Conservation (phyloP, 2,113 vertebrate species). For the Hystrix cristata region DNA sequence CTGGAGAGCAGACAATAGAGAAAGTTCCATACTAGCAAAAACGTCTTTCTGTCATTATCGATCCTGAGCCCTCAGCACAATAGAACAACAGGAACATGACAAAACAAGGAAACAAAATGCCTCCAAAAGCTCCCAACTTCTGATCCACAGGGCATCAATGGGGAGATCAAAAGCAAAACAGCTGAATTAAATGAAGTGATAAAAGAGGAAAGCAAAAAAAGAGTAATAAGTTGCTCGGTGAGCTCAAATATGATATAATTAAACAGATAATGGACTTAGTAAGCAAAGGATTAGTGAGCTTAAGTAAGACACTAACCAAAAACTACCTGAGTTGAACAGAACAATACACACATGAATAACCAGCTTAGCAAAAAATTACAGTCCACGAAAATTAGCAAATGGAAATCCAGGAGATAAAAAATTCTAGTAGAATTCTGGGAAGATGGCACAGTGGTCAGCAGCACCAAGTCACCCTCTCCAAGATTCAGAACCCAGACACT, state of each 20-base stretch:
- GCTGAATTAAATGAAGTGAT: background rate
- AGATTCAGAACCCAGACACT: background rate
- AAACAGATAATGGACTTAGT: background rate
- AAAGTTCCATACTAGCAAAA: background rate
- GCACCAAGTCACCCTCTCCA: background rate
- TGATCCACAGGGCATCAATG: background rate
- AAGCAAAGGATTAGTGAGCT: background rate
- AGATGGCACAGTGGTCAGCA: background rate
- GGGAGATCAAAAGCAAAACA: background rate
- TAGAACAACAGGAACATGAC: background rate
- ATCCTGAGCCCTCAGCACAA: background rate
- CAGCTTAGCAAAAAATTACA: background rate
- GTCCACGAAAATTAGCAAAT: background rate
- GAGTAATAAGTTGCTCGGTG: background rate
- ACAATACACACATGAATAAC: background rate
- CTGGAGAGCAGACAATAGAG: background rate
- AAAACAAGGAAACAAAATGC: background rate
- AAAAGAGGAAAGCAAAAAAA: background rate
- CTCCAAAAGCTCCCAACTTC: background rate
- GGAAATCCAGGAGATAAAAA: background rate
- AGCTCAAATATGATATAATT: background rate
- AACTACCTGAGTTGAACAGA: background rate
- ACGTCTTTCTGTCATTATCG: background rate
- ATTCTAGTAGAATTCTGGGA: background rate
- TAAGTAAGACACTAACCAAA: background rate